phyloP scores from a whole-genome alignment of 2,797 vertebrate genomes.

The Tenualosa thibaudeaui region DNA sequence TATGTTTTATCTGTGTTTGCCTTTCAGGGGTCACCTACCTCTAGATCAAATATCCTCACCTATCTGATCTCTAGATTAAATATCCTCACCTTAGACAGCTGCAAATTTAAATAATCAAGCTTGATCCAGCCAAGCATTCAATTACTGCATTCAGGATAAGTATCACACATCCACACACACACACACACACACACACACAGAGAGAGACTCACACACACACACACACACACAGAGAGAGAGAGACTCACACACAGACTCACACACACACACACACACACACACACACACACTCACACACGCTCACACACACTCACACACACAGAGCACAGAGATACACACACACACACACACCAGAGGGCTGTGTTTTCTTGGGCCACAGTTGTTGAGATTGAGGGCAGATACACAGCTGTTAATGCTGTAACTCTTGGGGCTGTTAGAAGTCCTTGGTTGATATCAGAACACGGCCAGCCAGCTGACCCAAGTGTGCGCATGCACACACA shows the following conservation, averaged over 20 bases:
- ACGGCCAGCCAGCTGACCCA: too few relatives aligned
- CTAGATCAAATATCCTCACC: too few relatives aligned
- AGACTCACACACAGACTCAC: background rate
- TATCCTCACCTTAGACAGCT: too few relatives aligned
- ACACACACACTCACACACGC: background rate
- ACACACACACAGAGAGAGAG: background rate
- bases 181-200: background rate
- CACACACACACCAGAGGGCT: background rate
- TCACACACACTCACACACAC: background rate
- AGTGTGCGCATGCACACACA: too few relatives aligned
- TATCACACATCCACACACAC: background rate
- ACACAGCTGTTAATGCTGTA: too few relatives aligned
- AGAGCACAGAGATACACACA: background rate
- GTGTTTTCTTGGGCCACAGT: too few relatives aligned
- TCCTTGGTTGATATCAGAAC: too few relatives aligned
- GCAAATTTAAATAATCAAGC: background rate
- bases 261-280: conserved; percentile 5
- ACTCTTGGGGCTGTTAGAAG: too few relatives aligned
- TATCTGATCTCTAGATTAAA: too few relatives aligned
- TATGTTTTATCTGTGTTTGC: too few relatives aligned
- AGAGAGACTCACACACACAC: conserved; percentile 1
- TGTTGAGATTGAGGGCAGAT: too few relatives aligned
- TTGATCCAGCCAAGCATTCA: background rate
- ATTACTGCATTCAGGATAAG: background rate
- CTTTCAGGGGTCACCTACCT: too few relatives aligned